Evolutionary conservation across 1,140 invertebrate species (phyloP), one percentile per base, ranked within the genome.

Genomic region (Drosophila subpulchrella): DNA sequence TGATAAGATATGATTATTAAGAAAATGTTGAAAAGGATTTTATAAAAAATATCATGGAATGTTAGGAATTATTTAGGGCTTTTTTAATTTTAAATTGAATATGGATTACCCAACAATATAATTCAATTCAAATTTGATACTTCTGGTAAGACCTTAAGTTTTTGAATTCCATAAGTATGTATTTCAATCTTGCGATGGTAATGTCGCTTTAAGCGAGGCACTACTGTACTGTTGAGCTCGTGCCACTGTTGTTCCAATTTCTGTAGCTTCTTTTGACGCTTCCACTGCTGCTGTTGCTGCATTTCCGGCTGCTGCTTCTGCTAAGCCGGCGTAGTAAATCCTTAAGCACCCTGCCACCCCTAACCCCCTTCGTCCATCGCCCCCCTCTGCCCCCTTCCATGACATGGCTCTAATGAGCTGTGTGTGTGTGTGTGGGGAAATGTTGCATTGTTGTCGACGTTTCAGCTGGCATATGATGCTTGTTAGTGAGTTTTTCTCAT

Each of bases 391-490:
- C 4, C 5, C 55, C 58, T 6, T 41, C 20, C 46, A 11, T 79
- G 71, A 71, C 83, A 76, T 13, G 59, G 47, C 83, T 86, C 83
- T 86, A 86, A 86, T 86, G 83, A 86, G 83, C 83, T 86, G 83
- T 20, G 20, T 20, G 20, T 75, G 46, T 75, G 56, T 78, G 59
- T 30, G 36, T 46, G 51, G 30, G 50, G 58, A 54, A 51, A 36
- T 65, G 67, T 63, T 86, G 83, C 80, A 83, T 88, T 89, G 84
- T 81, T 86, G 82, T 80, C 84, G 84, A 84, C 84, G 75, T 84
- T 89, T 88, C 68, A 78, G 84, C 77, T 89, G 80, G 80, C 84
- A 88, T 88, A 88, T 89, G 84, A 89, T 89, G 84, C 84, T 88
- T 88, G 83, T 88, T 88, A 89, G 84, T 83, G 73, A 89, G 53